Conservation (phyloP, 2,888 invertebrate genomes). For the Hylaea fasciaria region DNA sequence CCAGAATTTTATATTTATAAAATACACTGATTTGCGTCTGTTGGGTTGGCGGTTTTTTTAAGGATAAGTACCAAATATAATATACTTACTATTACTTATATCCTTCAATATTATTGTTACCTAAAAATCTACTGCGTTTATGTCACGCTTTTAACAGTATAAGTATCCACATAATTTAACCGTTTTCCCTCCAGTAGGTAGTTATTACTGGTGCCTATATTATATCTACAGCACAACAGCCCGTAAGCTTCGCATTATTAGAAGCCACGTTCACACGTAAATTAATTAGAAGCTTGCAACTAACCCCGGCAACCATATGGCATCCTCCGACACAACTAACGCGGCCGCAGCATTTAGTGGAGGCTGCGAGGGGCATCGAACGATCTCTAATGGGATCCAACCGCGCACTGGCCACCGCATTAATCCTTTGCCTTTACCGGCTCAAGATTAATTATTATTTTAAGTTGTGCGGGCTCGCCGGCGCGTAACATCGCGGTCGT, state of each 20-base stretch:
- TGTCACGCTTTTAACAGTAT: too few species aligned
- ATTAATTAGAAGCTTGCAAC: slow-evolving; percentile 47
- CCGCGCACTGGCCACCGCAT: slow-evolving; percentile 83
- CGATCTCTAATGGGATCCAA: slow-evolving; percentile 80
- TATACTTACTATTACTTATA: too few species aligned
- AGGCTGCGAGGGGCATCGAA: slow-evolving; percentile 69
- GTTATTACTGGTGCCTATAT: not conserved
- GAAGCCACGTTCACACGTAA: slow-evolving; percentile 36
- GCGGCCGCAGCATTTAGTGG: slow-evolving; percentile 77
- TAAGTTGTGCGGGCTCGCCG: slow-evolving; percentile 69
- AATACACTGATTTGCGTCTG: slow-evolving; percentile 6
- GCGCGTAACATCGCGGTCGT: slow-evolving; percentile 49
- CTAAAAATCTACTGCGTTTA: too few species aligned
- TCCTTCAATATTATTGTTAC: too few species aligned
- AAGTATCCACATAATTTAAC: too few species aligned
- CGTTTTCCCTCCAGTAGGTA: not conserved
- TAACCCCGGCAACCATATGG: slow-evolving; percentile 47
- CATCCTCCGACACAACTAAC: slow-evolving; percentile 66
- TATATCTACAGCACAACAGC: not conserved
- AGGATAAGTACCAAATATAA: too few species aligned
- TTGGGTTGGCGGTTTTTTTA: too few species aligned
- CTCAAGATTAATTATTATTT: slow-evolving; percentile 84
- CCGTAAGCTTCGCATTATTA: not conserved
- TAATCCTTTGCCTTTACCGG: slow-evolving; percentile 83
- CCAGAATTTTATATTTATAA: slow-evolving; percentile 37